Percentiles rank a stretch among this genome's conserved stretches.
These are phyloP conservation scores for Papilio polytes DNA, from an alignment of 1,140 invertebrate genomes.

Conservation along the genomic window DNA sequence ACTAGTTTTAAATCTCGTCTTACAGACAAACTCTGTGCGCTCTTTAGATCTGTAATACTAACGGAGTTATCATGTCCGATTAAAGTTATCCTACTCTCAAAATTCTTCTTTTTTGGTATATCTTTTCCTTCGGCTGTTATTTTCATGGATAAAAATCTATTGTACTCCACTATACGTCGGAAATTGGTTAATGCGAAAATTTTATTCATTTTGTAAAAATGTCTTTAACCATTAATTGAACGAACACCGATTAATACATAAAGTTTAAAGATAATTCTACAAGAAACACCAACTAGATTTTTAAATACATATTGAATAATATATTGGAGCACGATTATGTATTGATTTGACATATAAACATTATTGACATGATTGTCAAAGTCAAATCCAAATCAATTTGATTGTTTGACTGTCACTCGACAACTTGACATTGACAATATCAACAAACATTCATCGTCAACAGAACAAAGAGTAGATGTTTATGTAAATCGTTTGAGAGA, in stretches of 20 bases:
- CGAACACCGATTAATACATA: background rate
- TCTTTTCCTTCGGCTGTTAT: constrained; percentile 74
- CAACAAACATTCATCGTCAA: background rate
- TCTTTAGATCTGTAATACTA: constrained; percentile 81
- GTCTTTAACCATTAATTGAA: constrained; percentile 19
- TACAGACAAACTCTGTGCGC: constrained; percentile 86
- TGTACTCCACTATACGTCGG: constrained; percentile 53
- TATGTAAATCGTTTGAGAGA: no score
- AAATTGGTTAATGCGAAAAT: constrained; percentile 52
- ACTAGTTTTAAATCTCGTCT: constrained; percentile 87
- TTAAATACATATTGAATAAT: constrained; percentile 4
- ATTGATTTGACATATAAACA: background rate
- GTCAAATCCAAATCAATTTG: background rate
- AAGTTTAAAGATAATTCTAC: background rate
- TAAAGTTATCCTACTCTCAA: constrained; percentile 80
- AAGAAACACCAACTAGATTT: constrained; percentile 1
- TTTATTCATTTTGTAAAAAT: constrained; percentile 61
- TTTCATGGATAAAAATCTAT: constrained; percentile 57
- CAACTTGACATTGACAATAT: background rate
- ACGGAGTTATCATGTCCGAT: constrained; percentile 79
- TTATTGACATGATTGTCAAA: background rate
- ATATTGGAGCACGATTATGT: background rate
- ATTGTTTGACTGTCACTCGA: background rate
- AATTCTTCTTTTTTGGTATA: constrained; percentile 67
- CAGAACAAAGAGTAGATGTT: background rate